These are phyloP conservation scores for Arrhopalites spinosus DNA, from an alignment of 2,888 invertebrate genomes.

Conservation along the genomic window DNA sequence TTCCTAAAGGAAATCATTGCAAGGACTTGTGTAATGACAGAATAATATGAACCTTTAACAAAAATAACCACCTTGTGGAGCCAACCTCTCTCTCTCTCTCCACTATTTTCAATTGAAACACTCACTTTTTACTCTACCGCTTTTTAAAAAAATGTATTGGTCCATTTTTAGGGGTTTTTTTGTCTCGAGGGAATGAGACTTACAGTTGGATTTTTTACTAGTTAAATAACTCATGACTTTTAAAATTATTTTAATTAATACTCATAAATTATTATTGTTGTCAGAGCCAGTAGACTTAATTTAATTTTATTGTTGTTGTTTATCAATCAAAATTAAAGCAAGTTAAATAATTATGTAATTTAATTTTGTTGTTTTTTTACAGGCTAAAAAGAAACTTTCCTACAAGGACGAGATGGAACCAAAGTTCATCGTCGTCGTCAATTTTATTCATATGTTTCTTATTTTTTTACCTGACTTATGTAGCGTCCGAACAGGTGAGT, in stretches of 20 bases:
- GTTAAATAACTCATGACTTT: too few species aligned
- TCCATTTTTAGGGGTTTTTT: too few species aligned
- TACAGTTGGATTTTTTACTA: too few species aligned
- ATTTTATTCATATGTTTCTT: constrained; percentile 31
- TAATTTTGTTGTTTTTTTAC: constrained; percentile 1
- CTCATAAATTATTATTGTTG: too few species aligned
- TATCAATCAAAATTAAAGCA: too few species aligned
- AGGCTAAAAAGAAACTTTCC: constrained; percentile 31
- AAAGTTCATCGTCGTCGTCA: constrained; percentile 10
- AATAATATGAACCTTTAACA: constrained; percentile 23
- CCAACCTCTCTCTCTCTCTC: background rate
- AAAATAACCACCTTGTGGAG: background rate
- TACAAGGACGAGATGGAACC: background rate
- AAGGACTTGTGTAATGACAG: constrained; percentile 25
- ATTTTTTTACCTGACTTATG: constrained; percentile 33
- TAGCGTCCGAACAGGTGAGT: constrained; percentile 27
- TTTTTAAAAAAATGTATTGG: too few species aligned
- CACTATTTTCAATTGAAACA: background rate
- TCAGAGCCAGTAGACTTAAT: too few species aligned
- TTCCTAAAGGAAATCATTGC: constrained; percentile 1
- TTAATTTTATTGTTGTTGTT: too few species aligned
- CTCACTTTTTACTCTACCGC: background rate
- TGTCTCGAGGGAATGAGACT: too few species aligned
- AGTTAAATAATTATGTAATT: too few species aligned
- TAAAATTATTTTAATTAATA: too few species aligned